These are phyloP conservation scores for Brevimyrus niger DNA, from an alignment of 2,113 vertebrate species.

Conservation along the genomic window DNA sequence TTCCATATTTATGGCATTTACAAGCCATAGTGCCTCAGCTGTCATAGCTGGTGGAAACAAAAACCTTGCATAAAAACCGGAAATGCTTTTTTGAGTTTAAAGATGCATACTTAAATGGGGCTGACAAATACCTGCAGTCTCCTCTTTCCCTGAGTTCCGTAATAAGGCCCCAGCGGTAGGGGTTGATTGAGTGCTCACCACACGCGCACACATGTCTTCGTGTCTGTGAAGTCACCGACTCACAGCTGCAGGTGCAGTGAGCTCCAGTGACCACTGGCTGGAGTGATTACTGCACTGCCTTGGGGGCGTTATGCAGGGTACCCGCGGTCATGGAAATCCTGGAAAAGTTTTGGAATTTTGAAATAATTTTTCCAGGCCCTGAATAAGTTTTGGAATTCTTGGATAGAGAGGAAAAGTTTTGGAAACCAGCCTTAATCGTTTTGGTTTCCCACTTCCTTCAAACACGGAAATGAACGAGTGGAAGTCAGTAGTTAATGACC, in stretches of 20 bases:
- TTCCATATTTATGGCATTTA: neutral
- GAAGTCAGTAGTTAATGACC: no score
- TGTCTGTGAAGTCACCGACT: conserved; percentile 6
- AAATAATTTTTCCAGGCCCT: no score
- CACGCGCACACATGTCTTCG: neutral
- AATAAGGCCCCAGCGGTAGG: neutral
- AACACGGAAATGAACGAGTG: no score
- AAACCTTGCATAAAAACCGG: neutral
- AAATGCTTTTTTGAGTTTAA: neutral
- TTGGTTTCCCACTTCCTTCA: no score
- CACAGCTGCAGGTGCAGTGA: neutral
- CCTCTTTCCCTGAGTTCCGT: neutral
- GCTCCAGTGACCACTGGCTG: neutral
- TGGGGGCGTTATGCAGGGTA: no score
- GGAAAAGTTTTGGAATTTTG: no score
- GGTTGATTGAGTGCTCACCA: neutral
- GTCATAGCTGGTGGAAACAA: neutral
- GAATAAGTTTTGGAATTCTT: no score
- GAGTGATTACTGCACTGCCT: neutral
- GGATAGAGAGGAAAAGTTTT: no score
- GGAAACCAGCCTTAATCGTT: no score
- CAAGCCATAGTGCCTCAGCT: neutral
- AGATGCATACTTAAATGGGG: neutral
- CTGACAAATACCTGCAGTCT: neutral
- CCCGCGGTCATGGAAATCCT: no score